Evolutionary conservation across 2,113 vertebrate species (phyloP), one percentile per base, ranked within the genome.

Genomic region (Sisor rabdophorus): DNA sequence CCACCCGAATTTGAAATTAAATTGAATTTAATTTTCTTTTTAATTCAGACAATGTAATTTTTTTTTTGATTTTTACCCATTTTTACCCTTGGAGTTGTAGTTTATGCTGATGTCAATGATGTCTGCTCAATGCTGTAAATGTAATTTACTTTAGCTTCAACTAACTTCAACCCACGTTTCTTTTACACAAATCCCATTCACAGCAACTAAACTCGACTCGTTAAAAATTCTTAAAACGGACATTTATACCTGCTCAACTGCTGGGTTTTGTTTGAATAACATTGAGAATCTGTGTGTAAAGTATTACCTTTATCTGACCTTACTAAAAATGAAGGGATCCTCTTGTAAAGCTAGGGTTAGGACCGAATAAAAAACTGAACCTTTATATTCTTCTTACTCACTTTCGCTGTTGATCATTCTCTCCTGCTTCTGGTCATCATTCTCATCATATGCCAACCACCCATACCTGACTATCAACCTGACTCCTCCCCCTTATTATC

Each of bases 401-500:
- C 55, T 80, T 68, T 79, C 61, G 68, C 76, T 81, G 48, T 69
- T 78, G 67, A 81, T 81, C 77, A 78, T 78, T 73, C 40, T 78
- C 30, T 79, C 50, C 67, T 71, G 60, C 60, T 63, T 20, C 59
- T 67, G 24, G 47, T 78, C 30, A 71, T 76, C 58, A 30, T 63
- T 36, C 70, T 75, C 71, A 69, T 63, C 50, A 15, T 59, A 26
- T 68, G 67, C 69, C 56, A 47, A 47, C 53, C 69, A 82, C 84
- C 76, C 68, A 63, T 73, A 20, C 67, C 64, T 44, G 40, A 44
- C 40, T 44, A 4, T 10, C 40, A 44, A 44, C 40, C 54, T 55
- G 67, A 30, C 56, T 74, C 74, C 60, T 74, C 75, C 60, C 68
- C 76, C 47, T 61, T 64, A n/a, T 82, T 55, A 71, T 61, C 73